Base-by-base conservation (phyloP, 2,797 vertebrate genomes). In the Staurois parvus region DNA sequence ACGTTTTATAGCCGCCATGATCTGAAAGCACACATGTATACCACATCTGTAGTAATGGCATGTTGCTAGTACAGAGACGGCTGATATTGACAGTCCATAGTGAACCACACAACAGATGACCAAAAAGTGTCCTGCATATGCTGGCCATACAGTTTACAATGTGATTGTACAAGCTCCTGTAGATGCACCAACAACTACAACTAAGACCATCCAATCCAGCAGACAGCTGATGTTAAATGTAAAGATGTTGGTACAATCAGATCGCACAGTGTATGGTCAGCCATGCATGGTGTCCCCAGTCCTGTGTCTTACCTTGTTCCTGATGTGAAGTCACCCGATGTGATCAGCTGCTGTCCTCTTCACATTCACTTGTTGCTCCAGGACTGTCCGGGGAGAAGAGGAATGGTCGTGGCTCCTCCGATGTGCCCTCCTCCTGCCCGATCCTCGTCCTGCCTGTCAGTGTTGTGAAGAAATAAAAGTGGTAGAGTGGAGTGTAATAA, bases 251-350 rank as follows among this genome's bases (percentile, higher is more conserved):
- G 34, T 37, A 37, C 42, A 45, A 45, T 45, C 2, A 13, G 42
- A 13, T 2, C 8, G 15, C 42, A 37, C 37, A 10, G 37, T 37
- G 37, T 37, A 37, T 37, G 37, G 6, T 37, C 37, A 37, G 37
- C 37, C 6, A 9, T 5, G 5, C 37, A 37, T 37, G 32, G 3
- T 11, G 13, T 40, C 83, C n/a, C n/a, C n/a, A n/a, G n/a, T n/a
- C n/a, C n/a, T n/a, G 3, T 11, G 13, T 40, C 83, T 78, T 85
- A 86, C 84, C 85, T 86, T 69, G 24, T 30, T 4, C 28, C 73
- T 32, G 42, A 11, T 45, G 11, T 76, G 74, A 72, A 62, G 79
- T 86, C 73, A 77, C 66, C 84, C 67, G 56, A 52, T 73, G 32
- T 48, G 32, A 34, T 7, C 62, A 56, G 64, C 8, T 73, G 72